Evolutionary conservation across 2,888 invertebrate species (phyloP), one percentile per base, ranked within the genome.

Genomic region (Helleia helle): DNA sequence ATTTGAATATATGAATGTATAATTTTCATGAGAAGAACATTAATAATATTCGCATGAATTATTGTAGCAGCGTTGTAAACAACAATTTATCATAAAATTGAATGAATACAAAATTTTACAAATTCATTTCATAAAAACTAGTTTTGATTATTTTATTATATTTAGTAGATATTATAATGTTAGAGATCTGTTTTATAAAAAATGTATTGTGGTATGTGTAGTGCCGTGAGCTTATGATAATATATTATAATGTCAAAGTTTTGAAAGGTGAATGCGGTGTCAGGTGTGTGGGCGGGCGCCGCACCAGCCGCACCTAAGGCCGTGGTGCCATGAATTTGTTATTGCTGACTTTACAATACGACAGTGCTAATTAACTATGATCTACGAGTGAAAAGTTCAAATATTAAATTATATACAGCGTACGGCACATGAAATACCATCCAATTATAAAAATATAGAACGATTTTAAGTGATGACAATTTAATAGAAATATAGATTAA

Each of bases 321-420:
- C 22, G 5, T 3, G 46, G 41, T 47, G 55, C 57, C 56, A 59
- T 64, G 58, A 64, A 66, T 62, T 61, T 56, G 55, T 60, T 55
- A 61, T 56, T 59, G 38, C 46, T 37, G 36, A 47, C 49, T 43
- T 46, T 40, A 38, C 42, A 44, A 22, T 22, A 8, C 7, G 8
- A 22, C 7, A 5, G 7, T 8, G 5, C 5, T 18, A 18, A 8
- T 6, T 22, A 22, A 22, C 22, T 22, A 2, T 7, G 22, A 5
- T 3, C 2, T 1, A 22, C 22, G 7, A 3, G 3, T 18, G 3
- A 18, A 4, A 5, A 18, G 3, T 18, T 5, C 5, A 22, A 22
- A 7, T 8, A 5, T 4, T 22, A 22, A 4, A 22, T 5, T 8
- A 5, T 4, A 1, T 1, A 22, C 22, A 18, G 5, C 5, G 4